phyloP scores from a whole-genome alignment of 53 echinoderm and acorn worm species.

The Apostichopus leukothele region DNA sequence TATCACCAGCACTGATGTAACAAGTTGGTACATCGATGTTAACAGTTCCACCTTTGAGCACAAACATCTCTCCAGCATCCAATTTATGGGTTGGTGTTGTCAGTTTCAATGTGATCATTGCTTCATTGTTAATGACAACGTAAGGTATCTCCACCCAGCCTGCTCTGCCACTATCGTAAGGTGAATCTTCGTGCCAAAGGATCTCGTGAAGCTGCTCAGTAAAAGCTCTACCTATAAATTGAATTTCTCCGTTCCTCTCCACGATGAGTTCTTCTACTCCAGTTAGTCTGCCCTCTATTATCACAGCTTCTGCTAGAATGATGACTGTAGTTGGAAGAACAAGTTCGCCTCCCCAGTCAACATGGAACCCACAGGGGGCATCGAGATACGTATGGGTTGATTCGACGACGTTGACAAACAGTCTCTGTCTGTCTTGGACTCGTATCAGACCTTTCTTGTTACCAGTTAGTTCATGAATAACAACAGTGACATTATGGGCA shows the following conservation, averaged over 20 bases:
- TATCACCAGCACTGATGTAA: slow-evolving; percentile 56
- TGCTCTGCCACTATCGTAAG: slow-evolving; percentile 58
- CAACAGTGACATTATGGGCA: slow-evolving; percentile 80
- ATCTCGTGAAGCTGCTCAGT: slow-evolving; percentile 52
- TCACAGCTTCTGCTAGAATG: slow-evolving; percentile 64
- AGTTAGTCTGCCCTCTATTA: slow-evolving; percentile 78
- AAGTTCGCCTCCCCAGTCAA: slow-evolving; percentile 81
- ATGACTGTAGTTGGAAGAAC: slow-evolving; percentile 81
- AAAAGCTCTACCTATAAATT: slow-evolving; percentile 71
- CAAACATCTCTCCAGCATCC: slow-evolving; percentile 60
- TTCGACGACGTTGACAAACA: slow-evolving; percentile 74
- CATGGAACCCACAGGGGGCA: slow-evolving; percentile 86
- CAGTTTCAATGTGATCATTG: slow-evolving; percentile 53
- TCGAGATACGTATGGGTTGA: slow-evolving; percentile 93
- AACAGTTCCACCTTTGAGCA: slow-evolving; percentile 70
- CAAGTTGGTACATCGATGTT: slow-evolving; percentile 58
- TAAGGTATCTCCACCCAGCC: slow-evolving; percentile 57
- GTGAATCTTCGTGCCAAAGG: slow-evolving; percentile 66
- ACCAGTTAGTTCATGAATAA: slow-evolving; percentile 82
- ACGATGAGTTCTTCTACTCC: slow-evolving; percentile 84
- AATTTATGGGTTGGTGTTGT: slow-evolving; percentile 58
- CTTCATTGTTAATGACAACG: slow-evolving; percentile 67
- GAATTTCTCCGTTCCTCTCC: slow-evolving; percentile 69
- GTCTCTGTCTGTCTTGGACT: slow-evolving; percentile 69
- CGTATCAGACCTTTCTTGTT: slow-evolving; percentile 80